Evolutionary conservation across 1,140 invertebrate species (phyloP).

Genomic region (Tribolium madens): DNA sequence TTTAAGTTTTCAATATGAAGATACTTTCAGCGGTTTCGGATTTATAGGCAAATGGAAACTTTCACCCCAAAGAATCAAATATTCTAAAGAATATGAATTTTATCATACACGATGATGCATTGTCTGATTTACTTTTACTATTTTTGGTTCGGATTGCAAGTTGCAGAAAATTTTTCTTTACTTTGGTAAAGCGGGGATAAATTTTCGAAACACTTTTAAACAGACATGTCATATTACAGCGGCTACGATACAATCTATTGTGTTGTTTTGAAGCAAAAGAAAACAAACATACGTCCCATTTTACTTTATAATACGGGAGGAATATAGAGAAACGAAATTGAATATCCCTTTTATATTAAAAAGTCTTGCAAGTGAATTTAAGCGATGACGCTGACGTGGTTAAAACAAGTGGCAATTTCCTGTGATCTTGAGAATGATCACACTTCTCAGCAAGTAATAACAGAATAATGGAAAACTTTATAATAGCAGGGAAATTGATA

Average conservation of each 20-base stretch:
- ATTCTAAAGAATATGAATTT: constrained; percentile 6
- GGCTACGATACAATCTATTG: constrained; percentile 27
- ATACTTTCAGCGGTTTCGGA: not conserved
- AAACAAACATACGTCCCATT: constrained; percentile 27
- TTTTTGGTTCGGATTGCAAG: not conserved
- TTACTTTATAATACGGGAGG: constrained; percentile 25
- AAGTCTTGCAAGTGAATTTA: not conserved
- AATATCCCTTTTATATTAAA: constrained; percentile 19
- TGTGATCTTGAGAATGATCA: constrained; percentile 20
- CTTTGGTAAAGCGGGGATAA: not conserved
- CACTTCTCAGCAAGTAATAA: constrained; percentile 19
- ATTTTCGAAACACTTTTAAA: not conserved
- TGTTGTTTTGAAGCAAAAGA: constrained; percentile 29
- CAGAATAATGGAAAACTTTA: constrained; percentile 26
- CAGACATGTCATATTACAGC: constrained; percentile 23
- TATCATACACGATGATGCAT: not conserved
- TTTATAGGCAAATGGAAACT: constrained; percentile 15
- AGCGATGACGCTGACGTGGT: not conserved
- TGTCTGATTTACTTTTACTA: constrained; percentile 5
- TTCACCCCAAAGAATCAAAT: constrained; percentile 4
- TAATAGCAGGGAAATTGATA: constrained; percentile 14
- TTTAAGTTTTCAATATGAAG: not conserved
- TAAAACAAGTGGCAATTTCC: constrained; percentile 17
- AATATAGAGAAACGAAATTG: constrained; percentile 17
- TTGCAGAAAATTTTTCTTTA: not conserved